Conservation (phyloP, 2,797 vertebrate species). For the Fistularia commersonii region DNA sequence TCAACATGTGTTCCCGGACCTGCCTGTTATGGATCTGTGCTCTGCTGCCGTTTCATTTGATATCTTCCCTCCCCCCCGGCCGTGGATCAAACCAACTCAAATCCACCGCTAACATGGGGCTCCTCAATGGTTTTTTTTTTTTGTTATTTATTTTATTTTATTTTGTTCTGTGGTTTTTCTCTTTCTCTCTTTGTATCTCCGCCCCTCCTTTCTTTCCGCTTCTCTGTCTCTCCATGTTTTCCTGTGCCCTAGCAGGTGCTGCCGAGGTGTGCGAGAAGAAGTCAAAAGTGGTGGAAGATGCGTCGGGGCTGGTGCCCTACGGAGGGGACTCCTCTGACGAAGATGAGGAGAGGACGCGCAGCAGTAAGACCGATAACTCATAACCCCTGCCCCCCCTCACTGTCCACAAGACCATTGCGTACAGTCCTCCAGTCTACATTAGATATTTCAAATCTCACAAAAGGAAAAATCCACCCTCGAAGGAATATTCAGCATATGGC, state of each 20-base stretch:
- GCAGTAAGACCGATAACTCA: constrained; percentile 70
- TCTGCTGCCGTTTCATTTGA: constrained; percentile 72
- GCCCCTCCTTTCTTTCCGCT: constrained; percentile 9
- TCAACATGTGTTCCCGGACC: constrained; percentile 75
- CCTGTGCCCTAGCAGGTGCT: constrained; percentile 51
- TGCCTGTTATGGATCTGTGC: constrained; percentile 69
- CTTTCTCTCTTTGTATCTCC: constrained; percentile 8
- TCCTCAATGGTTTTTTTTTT: constrained; percentile 62
- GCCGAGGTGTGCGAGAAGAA: constrained; percentile 60
- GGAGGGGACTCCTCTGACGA: constrained; percentile 79
- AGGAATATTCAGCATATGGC: constrained; percentile 13
- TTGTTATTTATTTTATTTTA: no score
- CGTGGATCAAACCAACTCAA: constrained; percentile 68
- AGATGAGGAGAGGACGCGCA: constrained; percentile 74
- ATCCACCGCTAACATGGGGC: constrained; percentile 69
- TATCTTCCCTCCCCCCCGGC: constrained; percentile 58
- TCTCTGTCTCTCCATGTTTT: constrained; percentile 29
- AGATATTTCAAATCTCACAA: constrained; percentile 15
- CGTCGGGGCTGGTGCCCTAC: constrained; percentile 75
- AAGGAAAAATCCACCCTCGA: constrained; percentile 50
- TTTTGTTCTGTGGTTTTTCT: constrained; percentile 33
- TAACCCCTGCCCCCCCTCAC: constrained; percentile 44
- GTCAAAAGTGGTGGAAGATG: constrained; percentile 52
- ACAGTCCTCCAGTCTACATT: constrained; percentile 27
- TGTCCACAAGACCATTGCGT: constrained; percentile 26